Conservation (phyloP, 2,797 vertebrate genomes). For the Cephalopachus bancanus region DNA sequence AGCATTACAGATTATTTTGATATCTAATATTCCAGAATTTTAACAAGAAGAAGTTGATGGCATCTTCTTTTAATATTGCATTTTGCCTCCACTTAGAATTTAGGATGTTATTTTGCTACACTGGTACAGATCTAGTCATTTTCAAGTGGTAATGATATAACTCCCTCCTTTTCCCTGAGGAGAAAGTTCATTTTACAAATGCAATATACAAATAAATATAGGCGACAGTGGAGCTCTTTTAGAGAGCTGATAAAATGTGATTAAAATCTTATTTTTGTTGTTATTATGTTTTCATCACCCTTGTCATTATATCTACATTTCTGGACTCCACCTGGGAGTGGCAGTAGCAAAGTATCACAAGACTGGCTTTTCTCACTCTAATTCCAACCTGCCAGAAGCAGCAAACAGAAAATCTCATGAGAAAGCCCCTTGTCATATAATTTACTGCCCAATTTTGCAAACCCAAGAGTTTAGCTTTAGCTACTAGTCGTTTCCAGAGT, state of each 20-base stretch:
- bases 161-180: slow-evolving; percentile 23
- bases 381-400: slow-evolving; percentile 79
- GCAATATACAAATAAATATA: slow-evolving; percentile 74
- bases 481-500: slow-evolving; percentile 69
- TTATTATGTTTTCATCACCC: slow-evolving; percentile 79
- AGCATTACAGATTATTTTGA: not conserved
- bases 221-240: slow-evolving; percentile 44
- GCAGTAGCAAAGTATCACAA: slow-evolving; percentile 80
- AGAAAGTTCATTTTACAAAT: slow-evolving; percentile 47
- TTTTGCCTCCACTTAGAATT: not conserved
- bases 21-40: not conserved
- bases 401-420: slow-evolving; percentile 71
- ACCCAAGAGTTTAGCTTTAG: slow-evolving; percentile 79
- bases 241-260: slow-evolving; percentile 66
- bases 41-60: not conserved
- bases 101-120: not conserved
- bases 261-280: slow-evolving; percentile 77
- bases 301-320: slow-evolving; percentile 78
- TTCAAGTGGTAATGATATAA: slow-evolving; percentile 67
- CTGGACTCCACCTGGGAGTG: slow-evolving; percentile 76
- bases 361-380: slow-evolving; percentile 79
- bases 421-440: slow-evolving; percentile 78
- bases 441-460: slow-evolving; percentile 82
- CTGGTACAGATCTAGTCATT: slow-evolving; percentile 43
- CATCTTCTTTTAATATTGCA: not conserved